Percentiles rank a stretch among this genome's conserved stretches.
These are phyloP conservation scores for Phyllotreta striolata DNA, from an alignment of 2,888 invertebrate genomes.

Conservation along the genomic window DNA sequence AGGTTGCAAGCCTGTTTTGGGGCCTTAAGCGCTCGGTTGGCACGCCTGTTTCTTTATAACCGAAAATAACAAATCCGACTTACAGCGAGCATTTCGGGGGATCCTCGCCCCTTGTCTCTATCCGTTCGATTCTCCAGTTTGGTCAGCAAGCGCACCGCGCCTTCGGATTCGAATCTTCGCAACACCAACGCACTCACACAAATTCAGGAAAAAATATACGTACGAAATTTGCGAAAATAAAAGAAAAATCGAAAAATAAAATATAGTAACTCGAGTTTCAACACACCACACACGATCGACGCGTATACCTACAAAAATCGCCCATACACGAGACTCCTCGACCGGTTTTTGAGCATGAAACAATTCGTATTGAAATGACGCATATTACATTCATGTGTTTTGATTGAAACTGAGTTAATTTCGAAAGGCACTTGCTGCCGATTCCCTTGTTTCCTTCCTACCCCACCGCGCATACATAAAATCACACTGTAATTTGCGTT, in stretches of 20 bases:
- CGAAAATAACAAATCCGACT: conserved; percentile 47
- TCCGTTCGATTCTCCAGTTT: conserved; percentile 62
- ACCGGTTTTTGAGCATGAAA: conserved; percentile 15
- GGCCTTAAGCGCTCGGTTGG: too few species aligned
- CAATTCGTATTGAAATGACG: conserved; percentile 38
- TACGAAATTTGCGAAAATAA: background rate
- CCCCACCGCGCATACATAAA: conserved; percentile 61
- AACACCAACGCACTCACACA: conserved; percentile 39
- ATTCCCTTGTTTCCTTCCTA: conserved; percentile 54
- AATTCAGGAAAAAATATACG: conserved; percentile 22
- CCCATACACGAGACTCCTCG: too few species aligned
- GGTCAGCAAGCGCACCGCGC: conserved; percentile 43
- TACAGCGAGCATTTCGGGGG: conserved; percentile 61
- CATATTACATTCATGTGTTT: conserved; percentile 60
- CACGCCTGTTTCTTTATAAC: background rate
- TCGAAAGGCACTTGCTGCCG: conserved; percentile 58
- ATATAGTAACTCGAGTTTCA: conserved; percentile 27
- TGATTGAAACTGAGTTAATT: conserved; percentile 64
- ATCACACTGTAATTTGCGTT: conserved; percentile 62
- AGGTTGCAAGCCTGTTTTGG: background rate
- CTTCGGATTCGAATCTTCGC: conserved; percentile 37
- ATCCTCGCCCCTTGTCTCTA: conserved; percentile 61
- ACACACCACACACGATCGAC: conserved; percentile 45
- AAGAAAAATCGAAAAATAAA: conserved; percentile 21
- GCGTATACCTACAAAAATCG: background rate